Percentiles rank a stretch among this genome's conserved stretches.
Evolutionary conservation across 2,888 invertebrate genomes (phyloP).

Genomic region (Bellardia pandia): DNA sequence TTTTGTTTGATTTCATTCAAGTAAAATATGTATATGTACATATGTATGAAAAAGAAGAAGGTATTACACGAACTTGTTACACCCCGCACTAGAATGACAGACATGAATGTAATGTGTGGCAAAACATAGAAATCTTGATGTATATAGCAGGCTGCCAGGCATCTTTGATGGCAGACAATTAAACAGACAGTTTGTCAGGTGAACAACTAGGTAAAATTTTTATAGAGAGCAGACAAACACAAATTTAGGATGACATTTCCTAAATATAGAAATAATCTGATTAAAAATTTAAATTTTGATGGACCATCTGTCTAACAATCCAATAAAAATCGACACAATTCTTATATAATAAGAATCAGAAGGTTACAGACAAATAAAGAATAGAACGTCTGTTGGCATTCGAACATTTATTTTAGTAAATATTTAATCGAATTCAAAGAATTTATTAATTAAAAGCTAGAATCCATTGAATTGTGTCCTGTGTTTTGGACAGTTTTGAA

Average conservation of each 20-base stretch:
- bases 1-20: conserved; percentile 54
- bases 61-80: neutral
- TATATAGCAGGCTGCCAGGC: neutral
- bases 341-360: too few relatives aligned
- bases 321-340: neutral
- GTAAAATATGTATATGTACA: neutral
- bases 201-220: neutral
- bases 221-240: neutral
- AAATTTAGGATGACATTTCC: too few relatives aligned
- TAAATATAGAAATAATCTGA: too few relatives aligned
- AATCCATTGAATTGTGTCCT: too few relatives aligned
- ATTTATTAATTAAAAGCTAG: too few relatives aligned
- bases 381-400: too few relatives aligned
- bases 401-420: too few relatives aligned
- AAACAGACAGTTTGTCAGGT: neutral
- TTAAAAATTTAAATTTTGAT: too few relatives aligned
- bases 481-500: too few relatives aligned
- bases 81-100: conserved; percentile 15
- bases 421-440: too few relatives aligned
- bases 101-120: neutral
- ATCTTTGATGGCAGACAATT: neutral
- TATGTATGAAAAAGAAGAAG: neutral
- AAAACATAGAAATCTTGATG: neutral
- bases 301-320: neutral
- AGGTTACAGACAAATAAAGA: too few relatives aligned